Percentiles rank a stretch among this genome's conserved stretches.
Conservation (phyloP, 2,797 vertebrate genomes). For the Argya squamiceps region DNA sequence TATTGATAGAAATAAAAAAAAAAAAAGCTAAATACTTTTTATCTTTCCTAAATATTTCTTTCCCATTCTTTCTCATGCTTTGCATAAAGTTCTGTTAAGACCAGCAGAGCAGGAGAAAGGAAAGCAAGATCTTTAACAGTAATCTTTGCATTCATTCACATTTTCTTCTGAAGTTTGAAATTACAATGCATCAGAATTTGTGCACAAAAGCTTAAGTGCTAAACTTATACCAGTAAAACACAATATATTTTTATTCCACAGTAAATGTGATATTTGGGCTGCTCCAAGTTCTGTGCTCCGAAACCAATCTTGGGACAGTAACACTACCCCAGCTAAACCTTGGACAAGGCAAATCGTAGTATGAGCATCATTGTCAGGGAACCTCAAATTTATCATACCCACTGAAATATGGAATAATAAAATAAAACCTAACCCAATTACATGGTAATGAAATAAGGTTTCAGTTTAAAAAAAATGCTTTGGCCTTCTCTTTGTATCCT, state of each 20-base stretch:
- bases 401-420: conserved; percentile 54
- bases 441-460: conserved; percentile 59
- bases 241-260: not conserved
- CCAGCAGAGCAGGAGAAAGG: not conserved
- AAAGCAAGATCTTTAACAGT: not conserved
- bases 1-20: not conserved
- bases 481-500: conserved; percentile 47
- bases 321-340: not conserved
- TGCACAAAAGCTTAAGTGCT: not conserved
- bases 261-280: not conserved
- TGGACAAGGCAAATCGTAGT: not conserved
- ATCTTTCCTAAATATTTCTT: not conserved
- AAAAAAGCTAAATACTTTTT: not conserved
- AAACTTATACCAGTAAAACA: not conserved
- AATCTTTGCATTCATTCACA: rapidly evolving
- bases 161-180: not conserved
- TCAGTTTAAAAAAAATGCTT: conserved; percentile 40
- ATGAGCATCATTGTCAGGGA: not conserved
- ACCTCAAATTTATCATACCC: conserved; percentile 51
- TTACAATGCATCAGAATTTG: not conserved
- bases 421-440: conserved; percentile 61
- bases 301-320: not conserved
- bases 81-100: not conserved
- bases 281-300: not conserved
- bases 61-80: not conserved